Evolutionary conservation across 2,113 vertebrate genomes (phyloP).

Genomic region (Maccullochella peelii): DNA sequence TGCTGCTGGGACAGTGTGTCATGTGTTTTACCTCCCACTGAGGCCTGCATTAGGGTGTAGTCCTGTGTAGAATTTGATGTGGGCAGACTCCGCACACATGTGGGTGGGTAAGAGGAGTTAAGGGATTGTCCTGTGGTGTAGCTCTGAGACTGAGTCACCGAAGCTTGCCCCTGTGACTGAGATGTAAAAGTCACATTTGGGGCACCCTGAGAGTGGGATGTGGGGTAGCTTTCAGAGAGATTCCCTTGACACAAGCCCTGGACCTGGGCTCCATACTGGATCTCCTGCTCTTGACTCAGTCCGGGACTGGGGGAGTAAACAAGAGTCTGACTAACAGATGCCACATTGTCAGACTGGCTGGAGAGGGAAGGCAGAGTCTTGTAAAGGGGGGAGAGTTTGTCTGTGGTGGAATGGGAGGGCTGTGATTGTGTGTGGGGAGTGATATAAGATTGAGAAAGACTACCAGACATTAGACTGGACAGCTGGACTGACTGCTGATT

Average conservation of each 20-base stretch:
- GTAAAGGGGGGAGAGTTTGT: conserved; percentile 92
- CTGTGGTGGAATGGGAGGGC: conserved; percentile 88
- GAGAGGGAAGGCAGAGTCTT: conserved; percentile 91
- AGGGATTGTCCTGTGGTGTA: conserved; percentile 91
- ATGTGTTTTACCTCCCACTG: conserved; percentile 87
- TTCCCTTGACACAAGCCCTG: conserved; percentile 90
- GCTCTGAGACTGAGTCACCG: conserved; percentile 91
- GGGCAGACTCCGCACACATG: conserved; percentile 87
- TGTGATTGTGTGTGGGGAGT: conserved; percentile 90
- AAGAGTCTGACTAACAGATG: conserved; percentile 89
- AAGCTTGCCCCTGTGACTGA: conserved; percentile 90
- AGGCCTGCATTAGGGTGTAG: conserved; percentile 89
- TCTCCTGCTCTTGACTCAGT: conserved; percentile 84
- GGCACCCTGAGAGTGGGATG: conserved; percentile 93
- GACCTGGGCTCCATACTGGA: conserved; percentile 88
- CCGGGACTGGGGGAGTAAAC: conserved; percentile 88
- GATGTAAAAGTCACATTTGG: conserved; percentile 92
- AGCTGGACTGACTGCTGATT: conserved; percentile 94
- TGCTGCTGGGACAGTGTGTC: conserved; percentile 86
- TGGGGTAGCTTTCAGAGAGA: conserved; percentile 91
- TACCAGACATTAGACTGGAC: conserved; percentile 90
- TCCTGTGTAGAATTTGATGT: conserved; percentile 88
- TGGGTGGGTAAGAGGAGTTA: conserved; percentile 88
- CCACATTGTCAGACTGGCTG: conserved; percentile 88
- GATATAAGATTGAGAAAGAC: conserved; percentile 91